These are phyloP conservation scores for Hedya salicella DNA, from an alignment of 2,888 invertebrate species.

Conservation along the genomic window DNA sequence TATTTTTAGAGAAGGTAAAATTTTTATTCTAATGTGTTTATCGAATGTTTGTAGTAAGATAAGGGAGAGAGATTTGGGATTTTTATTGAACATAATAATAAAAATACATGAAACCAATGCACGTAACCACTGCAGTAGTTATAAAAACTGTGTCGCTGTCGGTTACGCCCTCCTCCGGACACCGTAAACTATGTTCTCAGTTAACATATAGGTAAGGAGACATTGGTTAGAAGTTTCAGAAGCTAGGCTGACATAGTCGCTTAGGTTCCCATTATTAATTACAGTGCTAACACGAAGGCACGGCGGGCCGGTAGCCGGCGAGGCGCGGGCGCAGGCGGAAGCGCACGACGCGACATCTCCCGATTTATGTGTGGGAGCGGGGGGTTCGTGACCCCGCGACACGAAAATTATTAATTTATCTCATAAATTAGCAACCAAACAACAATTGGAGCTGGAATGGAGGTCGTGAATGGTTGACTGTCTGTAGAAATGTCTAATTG, in stretches of 20 bases:
- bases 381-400: conserved; percentile 67
- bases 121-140: too few species aligned
- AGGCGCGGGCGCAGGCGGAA: conserved; percentile 53
- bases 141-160: too few species aligned
- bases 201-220: too few species aligned
- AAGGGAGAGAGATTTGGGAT: too few species aligned
- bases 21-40: background rate
- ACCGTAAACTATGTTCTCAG: too few species aligned
- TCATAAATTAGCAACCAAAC: conserved; percentile 53
- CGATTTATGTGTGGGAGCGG: conserved; percentile 78
- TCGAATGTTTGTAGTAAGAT: background rate
- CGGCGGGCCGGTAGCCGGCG: conserved; percentile 52
- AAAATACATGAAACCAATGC: too few species aligned
- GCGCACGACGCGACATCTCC: conserved; percentile 72
- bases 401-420: conserved; percentile 71
- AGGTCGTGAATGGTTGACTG: conserved; percentile 10
- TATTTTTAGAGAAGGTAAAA: background rate
- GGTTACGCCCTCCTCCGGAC: too few species aligned
- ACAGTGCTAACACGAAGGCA: conserved; percentile 58
- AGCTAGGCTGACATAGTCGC: conserved; percentile 11
- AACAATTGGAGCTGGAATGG: conserved; percentile 33
- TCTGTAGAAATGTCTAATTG: background rate
- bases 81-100: too few species aligned
- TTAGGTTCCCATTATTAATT: conserved; percentile 63
- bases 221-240: conserved; percentile 17